Conservation (phyloP, 1,140 invertebrate species). For the Contarinia nasturtii region DNA sequence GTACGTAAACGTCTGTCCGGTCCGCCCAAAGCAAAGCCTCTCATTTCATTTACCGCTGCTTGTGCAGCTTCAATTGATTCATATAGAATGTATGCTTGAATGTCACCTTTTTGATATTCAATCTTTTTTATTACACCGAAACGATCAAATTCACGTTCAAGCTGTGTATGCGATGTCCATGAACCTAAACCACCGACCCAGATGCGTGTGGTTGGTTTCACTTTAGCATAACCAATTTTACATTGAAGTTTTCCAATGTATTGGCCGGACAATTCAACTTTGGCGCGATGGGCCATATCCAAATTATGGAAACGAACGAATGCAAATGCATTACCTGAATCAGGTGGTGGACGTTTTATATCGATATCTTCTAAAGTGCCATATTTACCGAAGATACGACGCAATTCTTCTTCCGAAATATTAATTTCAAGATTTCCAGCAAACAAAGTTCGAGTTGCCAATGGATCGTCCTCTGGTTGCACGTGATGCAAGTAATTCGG, state of each 20-base stretch:
- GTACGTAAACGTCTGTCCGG: constrained; percentile 70
- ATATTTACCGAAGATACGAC: constrained; percentile 86
- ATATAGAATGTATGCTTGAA: constrained; percentile 85
- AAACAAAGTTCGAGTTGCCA: constrained; percentile 91
- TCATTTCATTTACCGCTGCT: constrained; percentile 91
- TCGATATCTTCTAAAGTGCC: constrained; percentile 96
- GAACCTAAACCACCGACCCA: constrained; percentile 95
- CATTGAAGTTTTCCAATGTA: constrained; percentile 98
- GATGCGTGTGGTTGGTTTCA: constrained; percentile 85
- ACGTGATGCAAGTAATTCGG: constrained; percentile 93
- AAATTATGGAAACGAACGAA: constrained; percentile 92
- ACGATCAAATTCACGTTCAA: constrained; percentile 91
- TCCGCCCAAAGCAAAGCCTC: constrained; percentile 82
- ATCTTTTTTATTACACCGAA: constrained; percentile 98
- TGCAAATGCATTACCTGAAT: constrained; percentile 92
- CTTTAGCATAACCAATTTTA: constrained; percentile 98
- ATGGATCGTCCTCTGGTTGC: constrained; percentile 87
- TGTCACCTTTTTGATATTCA: constrained; percentile 86
- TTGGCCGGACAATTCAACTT: constrained; percentile 89
- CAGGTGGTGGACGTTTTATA: constrained; percentile 87
- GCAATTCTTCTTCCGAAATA: constrained; percentile 83
- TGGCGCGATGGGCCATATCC: constrained; percentile 89
- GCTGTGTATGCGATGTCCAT: constrained; percentile 79
- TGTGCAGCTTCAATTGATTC: constrained; percentile 93
- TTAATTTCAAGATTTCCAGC: constrained; percentile 96